Conservation (phyloP, 2,888 invertebrate species). For the Hipparchia semele region DNA sequence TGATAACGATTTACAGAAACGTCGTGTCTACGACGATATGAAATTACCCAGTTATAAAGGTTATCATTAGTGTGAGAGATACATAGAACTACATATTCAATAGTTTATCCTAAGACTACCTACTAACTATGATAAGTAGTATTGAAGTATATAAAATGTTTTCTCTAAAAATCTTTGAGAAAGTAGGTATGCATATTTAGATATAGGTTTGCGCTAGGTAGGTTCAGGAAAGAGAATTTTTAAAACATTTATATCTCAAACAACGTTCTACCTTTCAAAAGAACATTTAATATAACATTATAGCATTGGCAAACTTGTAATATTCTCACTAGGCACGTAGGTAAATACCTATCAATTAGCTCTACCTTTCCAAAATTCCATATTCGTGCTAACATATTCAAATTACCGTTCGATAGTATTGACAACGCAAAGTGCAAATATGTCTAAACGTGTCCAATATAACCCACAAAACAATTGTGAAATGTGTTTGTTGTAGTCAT, state of each 20-base stretch:
- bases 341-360: background rate
- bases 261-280: too few species aligned
- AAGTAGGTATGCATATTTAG: too few species aligned
- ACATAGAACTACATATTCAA: too few species aligned
- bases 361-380: conserved; percentile 9
- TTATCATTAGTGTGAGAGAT: background rate
- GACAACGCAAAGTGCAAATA: conserved; percentile 4
- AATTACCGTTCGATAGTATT: background rate
- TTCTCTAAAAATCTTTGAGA: too few species aligned
- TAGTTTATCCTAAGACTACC: too few species aligned
- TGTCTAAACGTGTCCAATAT: background rate
- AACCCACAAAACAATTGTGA: conserved; percentile 28
- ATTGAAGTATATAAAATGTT: background rate
- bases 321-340: too few species aligned
- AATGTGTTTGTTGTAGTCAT: conserved; percentile 34
- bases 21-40: background rate
- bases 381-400: background rate
- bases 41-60: background rate
- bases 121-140: background rate
- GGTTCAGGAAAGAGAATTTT: too few species aligned
- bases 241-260: too few species aligned
- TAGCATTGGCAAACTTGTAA: too few species aligned
- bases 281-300: too few species aligned
- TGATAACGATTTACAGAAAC: background rate
- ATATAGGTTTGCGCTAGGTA: too few species aligned